Evolutionary conservation across 53 echinoderm and acorn worm species (phyloP).

Genomic region (Henricia sp.): DNA sequence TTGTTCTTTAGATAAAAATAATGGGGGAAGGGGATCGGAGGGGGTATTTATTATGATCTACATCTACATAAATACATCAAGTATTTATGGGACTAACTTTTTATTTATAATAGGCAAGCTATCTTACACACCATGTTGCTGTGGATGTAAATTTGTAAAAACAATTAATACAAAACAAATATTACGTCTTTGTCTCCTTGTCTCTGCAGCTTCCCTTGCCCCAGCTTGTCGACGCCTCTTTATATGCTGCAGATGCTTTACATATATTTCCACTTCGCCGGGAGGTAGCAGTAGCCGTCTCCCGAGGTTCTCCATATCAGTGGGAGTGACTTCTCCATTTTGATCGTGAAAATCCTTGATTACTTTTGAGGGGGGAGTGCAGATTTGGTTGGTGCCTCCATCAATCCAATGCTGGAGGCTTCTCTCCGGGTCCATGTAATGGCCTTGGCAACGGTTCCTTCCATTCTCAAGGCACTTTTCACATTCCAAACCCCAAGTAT

Average conservation of each 20-base stretch:
- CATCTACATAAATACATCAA: too few species aligned
- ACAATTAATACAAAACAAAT: too few species aligned
- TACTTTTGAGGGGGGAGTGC: neutral
- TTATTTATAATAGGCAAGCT: too few species aligned
- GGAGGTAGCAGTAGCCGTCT: neutral
- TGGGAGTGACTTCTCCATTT: neutral
- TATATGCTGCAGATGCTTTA: neutral
- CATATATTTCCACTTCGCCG: neutral
- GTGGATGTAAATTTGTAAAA: too few species aligned
- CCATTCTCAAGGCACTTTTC: neutral
- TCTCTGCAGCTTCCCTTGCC: neutral
- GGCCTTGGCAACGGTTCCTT: slow-evolving; percentile 27
- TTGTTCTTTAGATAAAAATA: too few species aligned
- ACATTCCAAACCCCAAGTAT: neutral
- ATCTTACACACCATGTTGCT: too few species aligned
- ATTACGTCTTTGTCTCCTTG: neutral
- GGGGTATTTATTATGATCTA: too few species aligned
- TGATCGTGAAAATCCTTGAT: neutral
- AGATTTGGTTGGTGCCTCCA: neutral
- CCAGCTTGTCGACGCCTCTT: neutral
- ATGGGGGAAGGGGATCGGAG: too few species aligned
- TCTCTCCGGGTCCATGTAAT: too few species aligned
- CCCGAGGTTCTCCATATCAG: neutral
- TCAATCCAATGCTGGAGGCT: neutral
- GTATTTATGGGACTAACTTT: too few species aligned